These are phyloP conservation scores for Machimus rusticus DNA, from an alignment of 2,888 invertebrate species.

Conservation along the genomic window DNA sequence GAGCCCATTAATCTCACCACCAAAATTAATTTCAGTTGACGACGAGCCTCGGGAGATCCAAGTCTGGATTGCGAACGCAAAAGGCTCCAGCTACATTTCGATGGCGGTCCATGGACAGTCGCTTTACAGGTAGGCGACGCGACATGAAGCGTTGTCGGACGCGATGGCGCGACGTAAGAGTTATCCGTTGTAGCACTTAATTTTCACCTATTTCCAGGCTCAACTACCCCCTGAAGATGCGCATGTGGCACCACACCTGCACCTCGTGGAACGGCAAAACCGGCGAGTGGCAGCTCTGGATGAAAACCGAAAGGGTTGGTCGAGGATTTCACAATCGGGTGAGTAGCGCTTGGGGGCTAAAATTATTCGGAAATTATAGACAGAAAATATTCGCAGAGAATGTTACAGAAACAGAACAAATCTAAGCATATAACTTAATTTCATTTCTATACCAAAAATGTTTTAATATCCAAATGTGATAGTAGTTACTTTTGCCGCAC, in stretches of 20 bases:
- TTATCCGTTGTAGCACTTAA: not conserved
- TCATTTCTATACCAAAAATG: no score
- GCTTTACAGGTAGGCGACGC: conserved; percentile 70
- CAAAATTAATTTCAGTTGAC: conserved; percentile 66
- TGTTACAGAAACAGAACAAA: not conserved
- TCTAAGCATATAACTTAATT: no score
- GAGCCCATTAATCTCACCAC: conserved; percentile 42
- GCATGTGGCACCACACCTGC: conserved; percentile 86
- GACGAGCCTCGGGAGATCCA: conserved; percentile 77
- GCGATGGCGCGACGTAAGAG: not conserved
- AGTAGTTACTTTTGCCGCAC: no score
- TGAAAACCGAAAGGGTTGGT: conserved; percentile 84
- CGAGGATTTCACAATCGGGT: conserved; percentile 88
- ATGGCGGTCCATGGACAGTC: conserved; percentile 84
- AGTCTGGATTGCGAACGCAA: conserved; percentile 81
- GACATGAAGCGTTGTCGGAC: not conserved
- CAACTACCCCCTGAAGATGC: conserved; percentile 73
- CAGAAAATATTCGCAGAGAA: not conserved
- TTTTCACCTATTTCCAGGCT: conserved; percentile 63
- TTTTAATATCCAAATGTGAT: no score
- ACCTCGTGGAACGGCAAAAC: conserved; percentile 89
- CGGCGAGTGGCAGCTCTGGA: conserved; percentile 91
- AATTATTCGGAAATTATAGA: not conserved
- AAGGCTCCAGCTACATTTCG: conserved; percentile 82
- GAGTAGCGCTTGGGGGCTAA: conserved; percentile 58